Conservation (phyloP, 2,888 invertebrate genomes). For the Drosophila antonietae region DNA sequence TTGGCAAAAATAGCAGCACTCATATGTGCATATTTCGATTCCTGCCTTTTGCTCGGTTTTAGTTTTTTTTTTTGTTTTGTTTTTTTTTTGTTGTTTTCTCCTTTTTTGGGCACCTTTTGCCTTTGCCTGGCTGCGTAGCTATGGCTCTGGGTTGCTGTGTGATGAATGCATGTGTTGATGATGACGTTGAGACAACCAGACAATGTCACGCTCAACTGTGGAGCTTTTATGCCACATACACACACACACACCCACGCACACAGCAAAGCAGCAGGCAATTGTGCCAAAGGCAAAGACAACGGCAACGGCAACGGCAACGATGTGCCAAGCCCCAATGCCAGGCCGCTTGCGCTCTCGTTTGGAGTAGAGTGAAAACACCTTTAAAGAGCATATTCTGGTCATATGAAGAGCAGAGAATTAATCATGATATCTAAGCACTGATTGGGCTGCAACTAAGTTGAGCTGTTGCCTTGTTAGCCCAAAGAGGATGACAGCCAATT, state of each 20-base stretch:
- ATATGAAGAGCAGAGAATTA: not conserved
- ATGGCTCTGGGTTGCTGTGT: conserved; percentile 11
- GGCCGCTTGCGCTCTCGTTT: not conserved
- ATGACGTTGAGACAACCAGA: conserved; percentile 62
- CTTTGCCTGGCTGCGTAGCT: not conserved
- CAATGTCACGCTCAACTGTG: conserved; percentile 69
- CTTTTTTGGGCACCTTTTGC: conserved; percentile 5
- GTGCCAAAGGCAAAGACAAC: not conserved
- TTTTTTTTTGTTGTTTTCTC: not conserved
- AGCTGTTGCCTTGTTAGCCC: not conserved
- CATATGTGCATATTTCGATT: conserved; percentile 13
- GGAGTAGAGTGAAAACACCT: not conserved
- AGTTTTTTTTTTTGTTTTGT: not conserved
- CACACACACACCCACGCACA: conserved; percentile 12
- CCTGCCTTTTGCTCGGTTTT: conserved; percentile 9
- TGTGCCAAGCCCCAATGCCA: not conserved
- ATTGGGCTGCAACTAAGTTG: not conserved
- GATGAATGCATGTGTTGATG: conserved; percentile 67
- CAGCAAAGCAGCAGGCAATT: conserved; percentile 9
- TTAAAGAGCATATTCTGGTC: not conserved
- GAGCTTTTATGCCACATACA: conserved; percentile 48
- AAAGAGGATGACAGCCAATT: conserved; percentile 4
- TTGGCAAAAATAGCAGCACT: conserved; percentile 4
- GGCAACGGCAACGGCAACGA: not conserved
- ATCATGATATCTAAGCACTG: not conserved